Conservation (phyloP, 2,888 invertebrate genomes). For the Lutraria lutraria region DNA sequence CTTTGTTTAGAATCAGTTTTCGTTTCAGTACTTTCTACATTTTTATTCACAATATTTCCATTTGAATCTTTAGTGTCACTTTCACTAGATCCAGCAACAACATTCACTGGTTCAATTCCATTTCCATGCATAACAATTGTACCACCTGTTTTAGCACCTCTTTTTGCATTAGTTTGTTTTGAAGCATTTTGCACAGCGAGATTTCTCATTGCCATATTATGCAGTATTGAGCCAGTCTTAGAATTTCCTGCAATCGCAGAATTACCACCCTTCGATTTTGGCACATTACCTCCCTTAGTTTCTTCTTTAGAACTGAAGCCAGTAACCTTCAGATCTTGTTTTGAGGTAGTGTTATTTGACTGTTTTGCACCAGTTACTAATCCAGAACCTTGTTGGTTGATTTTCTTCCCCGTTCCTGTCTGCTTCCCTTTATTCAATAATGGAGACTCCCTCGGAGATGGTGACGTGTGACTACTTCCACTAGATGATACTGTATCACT, state of each 20-base stretch:
- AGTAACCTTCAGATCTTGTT: slow-evolving; percentile 17
- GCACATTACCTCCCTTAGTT: slow-evolving; percentile 37
- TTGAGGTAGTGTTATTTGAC: neutral
- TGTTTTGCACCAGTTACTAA: slow-evolving; percentile 16
- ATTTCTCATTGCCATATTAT: slow-evolving; percentile 61
- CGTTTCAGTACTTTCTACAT: slow-evolving; percentile 1
- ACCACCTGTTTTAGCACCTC: slow-evolving; percentile 47
- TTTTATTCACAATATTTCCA: slow-evolving; percentile 12
- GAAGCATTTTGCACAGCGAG: slow-evolving; percentile 56
- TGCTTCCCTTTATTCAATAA: slow-evolving; percentile 44
- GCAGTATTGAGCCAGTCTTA: slow-evolving; percentile 51
- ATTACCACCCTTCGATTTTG: slow-evolving; percentile 47
- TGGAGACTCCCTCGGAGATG: slow-evolving; percentile 71
- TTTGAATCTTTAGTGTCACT: slow-evolving; percentile 34
- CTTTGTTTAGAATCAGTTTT: slow-evolving; percentile 28
- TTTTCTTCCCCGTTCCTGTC: slow-evolving; percentile 24
- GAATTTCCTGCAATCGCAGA: slow-evolving; percentile 17
- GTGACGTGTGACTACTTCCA: slow-evolving; percentile 73
- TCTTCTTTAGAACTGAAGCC: slow-evolving; percentile 26
- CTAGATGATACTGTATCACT: slow-evolving; percentile 74
- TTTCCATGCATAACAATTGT: slow-evolving; percentile 51
- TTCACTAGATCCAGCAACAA: neutral
- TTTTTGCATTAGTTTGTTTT: slow-evolving; percentile 37
- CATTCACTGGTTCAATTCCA: slow-evolving; percentile 10
- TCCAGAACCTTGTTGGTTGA: slow-evolving; percentile 30